A percentile compares a stretch with the other conserved stretches of the same genome.
These are phyloP conservation scores for Drosophila sturtevanti DNA, from an alignment of 1,140 invertebrate species.

Conservation along the genomic window DNA sequence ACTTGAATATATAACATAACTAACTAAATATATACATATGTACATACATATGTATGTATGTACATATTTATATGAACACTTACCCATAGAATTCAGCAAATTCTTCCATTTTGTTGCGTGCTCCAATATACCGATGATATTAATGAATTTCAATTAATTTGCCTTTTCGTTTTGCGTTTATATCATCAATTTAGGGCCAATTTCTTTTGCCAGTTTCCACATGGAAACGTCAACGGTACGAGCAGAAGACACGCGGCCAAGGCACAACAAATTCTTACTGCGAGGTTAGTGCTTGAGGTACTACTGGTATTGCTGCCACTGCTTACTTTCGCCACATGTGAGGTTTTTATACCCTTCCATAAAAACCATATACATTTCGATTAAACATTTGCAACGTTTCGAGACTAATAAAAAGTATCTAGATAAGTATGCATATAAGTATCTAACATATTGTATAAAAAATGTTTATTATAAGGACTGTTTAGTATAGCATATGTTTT, in stretches of 20 bases:
- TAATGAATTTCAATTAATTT: constrained; percentile 48
- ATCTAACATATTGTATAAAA: neutral
- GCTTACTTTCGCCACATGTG: neutral
- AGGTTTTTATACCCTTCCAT: neutral
- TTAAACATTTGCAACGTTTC: neutral
- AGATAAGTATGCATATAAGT: too few species aligned
- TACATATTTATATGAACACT: constrained; percentile 10
- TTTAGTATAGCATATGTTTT: neutral
- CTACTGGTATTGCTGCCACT: constrained; percentile 10
- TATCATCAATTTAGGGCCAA: constrained; percentile 32
- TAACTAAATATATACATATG: too few species aligned
- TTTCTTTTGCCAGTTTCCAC: constrained; percentile 29
- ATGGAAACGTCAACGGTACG: constrained; percentile 20
- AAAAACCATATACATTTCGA: neutral
- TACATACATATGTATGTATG: too few species aligned
- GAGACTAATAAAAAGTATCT: neutral
- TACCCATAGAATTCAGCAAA: constrained; percentile 52
- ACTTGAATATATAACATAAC: neutral
- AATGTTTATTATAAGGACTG: too few species aligned
- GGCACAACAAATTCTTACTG: neutral
- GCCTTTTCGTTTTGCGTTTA: neutral
- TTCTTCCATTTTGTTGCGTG: constrained; percentile 48
- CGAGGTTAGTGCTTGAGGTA: constrained; percentile 29
- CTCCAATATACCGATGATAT: constrained; percentile 18
- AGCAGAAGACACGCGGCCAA: constrained; percentile 4